phyloP scores from a whole-genome alignment of 2,888 invertebrate species.

The Melinaea menophilus region DNA sequence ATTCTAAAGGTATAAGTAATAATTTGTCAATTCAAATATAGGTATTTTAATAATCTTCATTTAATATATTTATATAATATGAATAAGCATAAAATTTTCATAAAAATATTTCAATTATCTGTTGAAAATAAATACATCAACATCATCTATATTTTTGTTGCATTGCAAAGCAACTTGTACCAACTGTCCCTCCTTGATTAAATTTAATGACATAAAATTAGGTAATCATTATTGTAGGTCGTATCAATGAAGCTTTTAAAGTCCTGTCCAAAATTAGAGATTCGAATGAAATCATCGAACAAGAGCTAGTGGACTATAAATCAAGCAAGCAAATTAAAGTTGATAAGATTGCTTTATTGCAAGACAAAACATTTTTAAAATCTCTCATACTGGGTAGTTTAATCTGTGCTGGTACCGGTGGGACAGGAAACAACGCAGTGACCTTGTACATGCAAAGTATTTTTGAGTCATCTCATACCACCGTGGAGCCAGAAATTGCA shows the following conservation, averaged over 20 bases:
- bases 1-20: constrained; percentile 49
- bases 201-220: background rate
- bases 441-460: constrained; percentile 52
- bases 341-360: constrained; percentile 29
- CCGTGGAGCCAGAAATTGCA: constrained; percentile 44
- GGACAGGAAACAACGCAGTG: constrained; percentile 47
- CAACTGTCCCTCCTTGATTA: background rate
- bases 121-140: too few relatives aligned
- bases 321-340: constrained; percentile 21
- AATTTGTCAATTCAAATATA: background rate
- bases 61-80: background rate
- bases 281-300: background rate
- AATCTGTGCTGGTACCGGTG: constrained; percentile 35
- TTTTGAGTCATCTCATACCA: constrained; percentile 47
- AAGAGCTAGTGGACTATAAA: constrained; percentile 50
- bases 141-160: too few relatives aligned
- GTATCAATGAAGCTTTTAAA: background rate
- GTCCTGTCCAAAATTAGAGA: background rate
- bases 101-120: too few relatives aligned
- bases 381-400: constrained; percentile 32
- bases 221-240: background rate
- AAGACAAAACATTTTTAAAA: constrained; percentile 37
- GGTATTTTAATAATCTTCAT: background rate
- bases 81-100: too few relatives aligned
- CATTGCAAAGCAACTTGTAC: background rate